Evolutionary conservation across 2,888 invertebrate genomes (phyloP).

Genomic region (Heliconius charithonia): DNA sequence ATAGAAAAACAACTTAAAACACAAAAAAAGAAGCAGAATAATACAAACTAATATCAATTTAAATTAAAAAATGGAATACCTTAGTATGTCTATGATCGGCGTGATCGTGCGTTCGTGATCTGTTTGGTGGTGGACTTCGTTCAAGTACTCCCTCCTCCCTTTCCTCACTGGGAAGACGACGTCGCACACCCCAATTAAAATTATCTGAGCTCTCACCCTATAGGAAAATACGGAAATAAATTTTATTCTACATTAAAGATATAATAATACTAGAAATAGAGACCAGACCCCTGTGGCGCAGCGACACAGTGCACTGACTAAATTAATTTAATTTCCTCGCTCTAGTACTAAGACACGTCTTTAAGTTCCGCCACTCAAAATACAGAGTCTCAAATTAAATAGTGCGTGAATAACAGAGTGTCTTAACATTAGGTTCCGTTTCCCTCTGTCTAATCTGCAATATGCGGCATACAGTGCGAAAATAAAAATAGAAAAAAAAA

Average conservation of each 20-base stretch:
- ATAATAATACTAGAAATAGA: neutral
- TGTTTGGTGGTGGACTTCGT: conserved; percentile 66
- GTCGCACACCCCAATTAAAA: conserved; percentile 97
- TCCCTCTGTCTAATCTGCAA: too few relatives aligned
- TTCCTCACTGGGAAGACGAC: conserved; percentile 91
- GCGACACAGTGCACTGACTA: neutral
- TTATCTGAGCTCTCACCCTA: conserved; percentile 97
- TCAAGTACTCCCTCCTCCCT: conserved; percentile 62
- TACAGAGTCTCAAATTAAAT: too few relatives aligned
- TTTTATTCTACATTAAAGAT: neutral
- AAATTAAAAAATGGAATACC: conserved; percentile 48
- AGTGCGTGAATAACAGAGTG: too few relatives aligned
- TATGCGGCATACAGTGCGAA: too few relatives aligned
- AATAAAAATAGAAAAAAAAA: too few relatives aligned
- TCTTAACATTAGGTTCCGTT: too few relatives aligned
- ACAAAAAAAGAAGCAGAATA: too few relatives aligned
- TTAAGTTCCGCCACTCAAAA: too few relatives aligned
- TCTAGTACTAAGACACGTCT: too few relatives aligned
- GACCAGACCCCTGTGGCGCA: neutral
- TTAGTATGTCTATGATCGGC: conserved; percentile 48
- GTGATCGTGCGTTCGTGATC: conserved; percentile 48
- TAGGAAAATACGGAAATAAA: neutral
- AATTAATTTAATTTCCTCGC: too few relatives aligned
- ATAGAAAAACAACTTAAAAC: neutral
- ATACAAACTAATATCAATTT: too few relatives aligned